Percentiles rank a stretch among this genome's conserved stretches.
phyloP scores from a whole-genome alignment of 2,888 invertebrate genomes.

The Caprella mutica region DNA sequence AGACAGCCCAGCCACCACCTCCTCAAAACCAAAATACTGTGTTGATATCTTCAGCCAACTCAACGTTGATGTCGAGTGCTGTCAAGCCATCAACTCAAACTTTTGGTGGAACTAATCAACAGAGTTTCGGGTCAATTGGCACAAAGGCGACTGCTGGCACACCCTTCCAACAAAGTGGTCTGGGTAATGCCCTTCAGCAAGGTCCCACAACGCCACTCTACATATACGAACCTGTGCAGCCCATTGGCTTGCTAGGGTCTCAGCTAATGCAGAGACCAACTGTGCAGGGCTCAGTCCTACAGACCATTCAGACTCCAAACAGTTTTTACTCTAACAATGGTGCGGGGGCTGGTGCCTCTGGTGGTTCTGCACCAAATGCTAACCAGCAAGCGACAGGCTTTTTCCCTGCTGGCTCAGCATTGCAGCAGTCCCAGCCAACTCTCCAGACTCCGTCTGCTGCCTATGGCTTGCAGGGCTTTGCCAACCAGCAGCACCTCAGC shows the following conservation, averaged over 20 bases:
- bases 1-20: slow-evolving; percentile 24
- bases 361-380: slow-evolving; percentile 17
- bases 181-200: slow-evolving; percentile 31
- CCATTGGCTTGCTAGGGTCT: slow-evolving; percentile 31
- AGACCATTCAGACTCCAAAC: slow-evolving; percentile 30
- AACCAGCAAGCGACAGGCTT: slow-evolving; percentile 25
- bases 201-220: slow-evolving; percentile 32
- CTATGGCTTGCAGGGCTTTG: slow-evolving; percentile 30
- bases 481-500: slow-evolving; percentile 27
- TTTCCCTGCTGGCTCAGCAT: slow-evolving; percentile 31
- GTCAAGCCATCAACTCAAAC: slow-evolving; percentile 34
- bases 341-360: slow-evolving; percentile 26
- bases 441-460: slow-evolving; percentile 31
- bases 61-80: slow-evolving; percentile 32
- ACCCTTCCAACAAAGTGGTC: slow-evolving; percentile 34
- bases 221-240: slow-evolving; percentile 33
- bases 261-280: slow-evolving; percentile 32
- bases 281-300: slow-evolving; percentile 32
- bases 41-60: slow-evolving; percentile 30
- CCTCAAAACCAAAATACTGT: slow-evolving; percentile 34
- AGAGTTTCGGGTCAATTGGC: slow-evolving; percentile 34
- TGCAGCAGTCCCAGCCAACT: slow-evolving; percentile 31
- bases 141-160: slow-evolving; percentile 34
- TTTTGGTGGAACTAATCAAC: slow-evolving; percentile 29
- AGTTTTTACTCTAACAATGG: slow-evolving; percentile 33